Conservation (phyloP, 2,888 invertebrate genomes). For the Cosmopolites sordidus region DNA sequence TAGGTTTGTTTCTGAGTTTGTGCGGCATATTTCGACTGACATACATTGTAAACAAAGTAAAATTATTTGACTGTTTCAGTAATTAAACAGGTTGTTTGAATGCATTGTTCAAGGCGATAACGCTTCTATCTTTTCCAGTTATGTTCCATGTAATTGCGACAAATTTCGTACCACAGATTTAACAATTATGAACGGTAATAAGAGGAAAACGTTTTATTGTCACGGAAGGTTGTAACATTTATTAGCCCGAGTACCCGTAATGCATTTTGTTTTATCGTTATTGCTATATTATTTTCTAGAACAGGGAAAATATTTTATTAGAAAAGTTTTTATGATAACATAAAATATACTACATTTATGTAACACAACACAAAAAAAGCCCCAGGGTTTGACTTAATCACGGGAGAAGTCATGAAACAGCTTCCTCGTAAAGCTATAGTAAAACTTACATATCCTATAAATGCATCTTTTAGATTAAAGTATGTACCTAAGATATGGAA, state of each 20-base stretch:
- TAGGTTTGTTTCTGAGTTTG: no score
- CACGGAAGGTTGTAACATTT: slow-evolving; percentile 2
- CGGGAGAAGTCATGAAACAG: no score
- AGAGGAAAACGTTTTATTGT: slow-evolving; percentile 7
- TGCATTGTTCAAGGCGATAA: not conserved
- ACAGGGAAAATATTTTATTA: no score
- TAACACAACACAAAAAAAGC: no score
- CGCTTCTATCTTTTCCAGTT: not conserved
- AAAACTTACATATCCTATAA: no score
- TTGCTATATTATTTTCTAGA: not conserved
- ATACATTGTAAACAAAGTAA: not conserved
- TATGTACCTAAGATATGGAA: no score
- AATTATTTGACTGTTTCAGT: slow-evolving; percentile 1
- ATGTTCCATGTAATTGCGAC: not conserved
- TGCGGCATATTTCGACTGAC: no score
- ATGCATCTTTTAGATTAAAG: no score
- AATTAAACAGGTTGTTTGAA: not conserved
- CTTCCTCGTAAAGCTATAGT: no score
- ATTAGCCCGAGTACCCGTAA: slow-evolving; percentile 3
- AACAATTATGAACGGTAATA: slow-evolving; percentile 5
- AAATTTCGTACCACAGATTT: slow-evolving; percentile 4
- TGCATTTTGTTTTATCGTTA: slow-evolving; percentile 5
- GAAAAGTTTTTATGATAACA: no score
- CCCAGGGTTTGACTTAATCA: no score
- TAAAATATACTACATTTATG: no score